phyloP scores from a whole-genome alignment of 2,888 invertebrate species.

The Cylloceria caligata region DNA sequence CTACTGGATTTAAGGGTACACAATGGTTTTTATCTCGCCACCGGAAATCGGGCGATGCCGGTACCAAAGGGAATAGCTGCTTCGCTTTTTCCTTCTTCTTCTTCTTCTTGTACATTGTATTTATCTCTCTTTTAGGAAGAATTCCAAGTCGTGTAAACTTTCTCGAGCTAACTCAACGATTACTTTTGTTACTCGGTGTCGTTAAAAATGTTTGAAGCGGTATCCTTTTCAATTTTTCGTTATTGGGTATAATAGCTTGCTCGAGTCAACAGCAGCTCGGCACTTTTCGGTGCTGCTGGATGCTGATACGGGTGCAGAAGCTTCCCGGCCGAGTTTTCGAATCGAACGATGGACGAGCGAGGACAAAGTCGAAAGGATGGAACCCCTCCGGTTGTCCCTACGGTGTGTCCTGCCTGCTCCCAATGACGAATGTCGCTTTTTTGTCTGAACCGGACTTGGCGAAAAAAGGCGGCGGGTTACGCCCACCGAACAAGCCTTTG shows the following conservation, averaged over 20 bases:
- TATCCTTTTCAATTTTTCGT: not conserved
- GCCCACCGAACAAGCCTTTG: conserved; percentile 77
- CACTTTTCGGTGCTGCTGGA: not conserved
- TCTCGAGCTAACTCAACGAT: not conserved
- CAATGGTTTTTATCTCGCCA: conserved; percentile 21
- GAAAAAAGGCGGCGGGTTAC: conserved; percentile 77
- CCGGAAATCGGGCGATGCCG: conserved; percentile 17
- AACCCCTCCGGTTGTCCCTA: conserved; percentile 71
- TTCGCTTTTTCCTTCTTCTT: not conserved
- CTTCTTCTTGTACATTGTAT: too few relatives aligned
- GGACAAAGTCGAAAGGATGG: conserved; percentile 27
- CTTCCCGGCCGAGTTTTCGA: conserved; percentile 15
- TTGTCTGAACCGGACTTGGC: conserved; percentile 75
- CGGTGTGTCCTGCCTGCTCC: conserved; percentile 64
- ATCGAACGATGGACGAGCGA: conserved; percentile 32
- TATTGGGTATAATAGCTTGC: not conserved
- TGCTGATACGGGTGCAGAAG: not conserved
- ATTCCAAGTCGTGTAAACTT: not conserved
- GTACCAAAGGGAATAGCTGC: conserved; percentile 13
- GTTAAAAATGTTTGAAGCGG: not conserved
- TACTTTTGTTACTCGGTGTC: conserved; percentile 5
- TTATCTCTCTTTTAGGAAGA: not conserved
- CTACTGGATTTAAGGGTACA: not conserved
- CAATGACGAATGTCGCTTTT: conserved; percentile 74
- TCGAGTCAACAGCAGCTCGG: not conserved